Evolutionary conservation across 2,797 vertebrate species (phyloP).

Genomic region (Sorex maritimensis): DNA sequence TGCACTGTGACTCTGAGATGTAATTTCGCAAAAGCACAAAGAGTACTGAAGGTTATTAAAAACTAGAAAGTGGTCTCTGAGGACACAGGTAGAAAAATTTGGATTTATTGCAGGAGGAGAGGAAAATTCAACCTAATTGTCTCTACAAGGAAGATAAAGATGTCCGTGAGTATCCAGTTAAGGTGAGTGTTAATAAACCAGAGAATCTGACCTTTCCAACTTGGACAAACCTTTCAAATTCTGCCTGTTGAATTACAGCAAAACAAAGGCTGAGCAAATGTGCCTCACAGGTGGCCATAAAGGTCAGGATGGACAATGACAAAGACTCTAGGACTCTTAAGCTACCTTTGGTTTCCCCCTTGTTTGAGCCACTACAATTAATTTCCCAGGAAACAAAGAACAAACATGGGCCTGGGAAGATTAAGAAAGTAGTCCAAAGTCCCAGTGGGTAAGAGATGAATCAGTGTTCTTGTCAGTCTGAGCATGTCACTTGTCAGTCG

Average conservation of each 20-base stretch:
- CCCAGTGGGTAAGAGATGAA: not conserved
- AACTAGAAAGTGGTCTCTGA: not conserved
- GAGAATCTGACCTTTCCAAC: not conserved
- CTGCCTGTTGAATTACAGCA: not conserved
- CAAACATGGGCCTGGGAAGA: not conserved
- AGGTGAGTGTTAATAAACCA: not conserved
- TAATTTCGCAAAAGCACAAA: not conserved
- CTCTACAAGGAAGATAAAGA: constrained; percentile 1
- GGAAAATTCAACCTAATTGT: not conserved
- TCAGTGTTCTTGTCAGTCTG: not conserved
- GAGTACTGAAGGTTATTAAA: not conserved
- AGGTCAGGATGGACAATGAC: not conserved
- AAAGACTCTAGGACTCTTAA: not conserved
- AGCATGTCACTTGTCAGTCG: not conserved
- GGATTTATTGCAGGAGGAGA: not conserved
- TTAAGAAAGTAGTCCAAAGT: constrained; percentile 14
- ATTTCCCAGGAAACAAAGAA: not conserved
- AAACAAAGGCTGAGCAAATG: not conserved
- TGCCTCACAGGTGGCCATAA: not conserved
- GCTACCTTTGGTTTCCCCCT: not conserved
- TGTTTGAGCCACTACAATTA: not conserved
- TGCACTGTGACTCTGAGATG: not conserved
- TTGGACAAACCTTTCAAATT: not conserved
- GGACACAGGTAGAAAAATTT: not conserved
- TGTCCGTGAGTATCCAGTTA: not conserved